These are phyloP conservation scores for Gobionotothen gibberifrons DNA, from an alignment of 2,797 vertebrate genomes.

Conservation along the genomic window DNA sequence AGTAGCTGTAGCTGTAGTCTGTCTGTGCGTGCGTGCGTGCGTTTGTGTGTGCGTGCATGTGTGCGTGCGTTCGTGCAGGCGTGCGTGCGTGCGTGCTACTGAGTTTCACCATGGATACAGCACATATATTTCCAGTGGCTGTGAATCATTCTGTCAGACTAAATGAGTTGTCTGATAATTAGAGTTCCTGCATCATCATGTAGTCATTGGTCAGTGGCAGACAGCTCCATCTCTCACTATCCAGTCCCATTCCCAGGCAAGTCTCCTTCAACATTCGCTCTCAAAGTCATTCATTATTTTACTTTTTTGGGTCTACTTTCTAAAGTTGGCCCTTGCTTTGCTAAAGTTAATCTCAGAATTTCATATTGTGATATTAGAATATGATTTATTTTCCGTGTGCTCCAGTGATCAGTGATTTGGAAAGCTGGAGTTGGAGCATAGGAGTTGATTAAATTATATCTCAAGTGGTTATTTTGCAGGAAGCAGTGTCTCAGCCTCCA, in stretches of 20 bases:
- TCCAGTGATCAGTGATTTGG: slow-evolving; percentile 15
- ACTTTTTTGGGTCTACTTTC: slow-evolving; percentile 5
- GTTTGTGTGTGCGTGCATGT: not conserved
- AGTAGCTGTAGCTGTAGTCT: not conserved
- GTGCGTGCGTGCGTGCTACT: slow-evolving; percentile 10
- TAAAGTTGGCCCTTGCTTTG: slow-evolving; percentile 6
- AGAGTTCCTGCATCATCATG: slow-evolving; percentile 55
- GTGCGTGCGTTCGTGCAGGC: slow-evolving; percentile 11
- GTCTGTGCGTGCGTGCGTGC: not conserved
- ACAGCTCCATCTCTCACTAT: slow-evolving; percentile 53
- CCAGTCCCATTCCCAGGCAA: slow-evolving; percentile 45
- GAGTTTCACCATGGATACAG: slow-evolving; percentile 37
- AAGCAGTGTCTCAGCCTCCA: slow-evolving; percentile 9
- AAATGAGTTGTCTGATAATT: slow-evolving; percentile 69
- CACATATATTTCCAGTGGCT: slow-evolving; percentile 50
- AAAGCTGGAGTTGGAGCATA: slow-evolving; percentile 18
- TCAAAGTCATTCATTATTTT: slow-evolving; percentile 24
- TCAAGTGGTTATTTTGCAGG: slow-evolving; percentile 16
- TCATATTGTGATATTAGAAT: slow-evolving; percentile 10
- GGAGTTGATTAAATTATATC: slow-evolving; percentile 25
- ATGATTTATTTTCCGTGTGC: slow-evolving; percentile 9
- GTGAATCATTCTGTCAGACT: slow-evolving; percentile 69
- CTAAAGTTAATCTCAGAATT: slow-evolving; percentile 3
- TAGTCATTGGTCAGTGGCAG: slow-evolving; percentile 54
- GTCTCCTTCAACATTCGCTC: slow-evolving; percentile 36